Evolutionary conservation across 2,888 invertebrate species (phyloP), one percentile per base, ranked within the genome.

Genomic region (Caradrina kadenii): DNA sequence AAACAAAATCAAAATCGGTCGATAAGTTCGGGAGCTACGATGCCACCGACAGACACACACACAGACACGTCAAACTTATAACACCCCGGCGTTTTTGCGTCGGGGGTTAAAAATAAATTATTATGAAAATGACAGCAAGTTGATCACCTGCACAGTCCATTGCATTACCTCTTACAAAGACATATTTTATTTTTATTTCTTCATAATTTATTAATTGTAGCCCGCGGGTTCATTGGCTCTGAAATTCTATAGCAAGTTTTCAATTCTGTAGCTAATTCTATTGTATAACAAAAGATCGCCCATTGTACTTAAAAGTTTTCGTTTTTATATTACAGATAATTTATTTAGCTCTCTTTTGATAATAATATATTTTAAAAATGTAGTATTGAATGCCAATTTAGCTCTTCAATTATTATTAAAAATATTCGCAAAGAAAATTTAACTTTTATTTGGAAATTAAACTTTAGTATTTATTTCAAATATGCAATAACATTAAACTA

Each of bases 281-380:
- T n/a, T n/a, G n/a, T n/a, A n/a, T 60, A 39, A 22, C 7, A 61
- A 53, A 69, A 53, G 6, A 17, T 22, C 55, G 11, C 31, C 17
- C 3, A 15, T 50, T 45, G 0, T 10, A 10, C 0, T 52, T 21
- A 8, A 21, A 17, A 22, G 6, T 59, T 52, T 45, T 45, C 17
- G 17, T 5, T 17, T 59, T 71, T 10, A 42, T 2, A 19, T 68
- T 39, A 63, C 19, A 42, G 13, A 15, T 15, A 21, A 49, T 55
- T 69, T 39, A 15, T 56, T 68, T 31, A 21, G 15, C 6, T 15
- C 10, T 42, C 5, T 52, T 45, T 45, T 35, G 0, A 0, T n/a
- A n/a, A n/a, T n/a, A n/a, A n/a, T 11, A 19, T 35, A 39, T 17
- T 45, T 0, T 3, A 10, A 52, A 48, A 17, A 5, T 8, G 0